Evolutionary conservation across 2,888 invertebrate species (phyloP), one percentile per base, ranked within the genome.

Genomic region (Coelogynopora nodosa): DNA sequence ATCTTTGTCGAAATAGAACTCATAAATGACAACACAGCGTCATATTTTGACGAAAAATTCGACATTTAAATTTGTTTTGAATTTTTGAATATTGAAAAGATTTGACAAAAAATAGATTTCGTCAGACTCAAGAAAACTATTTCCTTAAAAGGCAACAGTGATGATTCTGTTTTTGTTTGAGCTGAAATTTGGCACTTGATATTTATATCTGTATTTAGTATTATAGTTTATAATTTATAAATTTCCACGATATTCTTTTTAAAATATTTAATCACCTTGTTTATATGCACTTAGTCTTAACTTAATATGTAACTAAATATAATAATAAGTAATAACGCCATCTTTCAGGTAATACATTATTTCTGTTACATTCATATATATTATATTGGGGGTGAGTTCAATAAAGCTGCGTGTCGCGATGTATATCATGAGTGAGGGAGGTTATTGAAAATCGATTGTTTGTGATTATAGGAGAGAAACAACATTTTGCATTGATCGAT

Each of bases 281-380:
- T 49, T 5, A 49, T 13, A 49, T 18, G 18, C 49, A 5, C 49
- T 49, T n/a, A n/a, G n/a, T n/a, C n/a, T 23, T 74, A 74, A 74
- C 74, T 74, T 23, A 74, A 74, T 74, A 74, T 23, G 23, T 74
- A 74, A 26, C 74, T 74, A 74, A 5, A 13, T n/a, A n/a, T n/a
- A n/a, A n/a, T n/a, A n/a, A n/a, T 23, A 23, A n/a, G n/a, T 74
- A 26, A n/a, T n/a, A 74, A 74, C 74, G 74, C 27, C 23, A 74
- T 74, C 74, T 74, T 74, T 74, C 23, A n/a, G 74, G 74, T 74
- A 74, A 74, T 74, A 74, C 74, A 5, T 74, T 74, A 74, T 74
- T 74, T 74, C 74, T 74, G 74, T 74, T 74, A 74, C 23, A 74
- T 74, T 74, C 74, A 74, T 74, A 23, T 26, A 74, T 74, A 74